phyloP scores from a whole-genome alignment of 2,888 invertebrate genomes.

The Diloba caeruleocephala region DNA sequence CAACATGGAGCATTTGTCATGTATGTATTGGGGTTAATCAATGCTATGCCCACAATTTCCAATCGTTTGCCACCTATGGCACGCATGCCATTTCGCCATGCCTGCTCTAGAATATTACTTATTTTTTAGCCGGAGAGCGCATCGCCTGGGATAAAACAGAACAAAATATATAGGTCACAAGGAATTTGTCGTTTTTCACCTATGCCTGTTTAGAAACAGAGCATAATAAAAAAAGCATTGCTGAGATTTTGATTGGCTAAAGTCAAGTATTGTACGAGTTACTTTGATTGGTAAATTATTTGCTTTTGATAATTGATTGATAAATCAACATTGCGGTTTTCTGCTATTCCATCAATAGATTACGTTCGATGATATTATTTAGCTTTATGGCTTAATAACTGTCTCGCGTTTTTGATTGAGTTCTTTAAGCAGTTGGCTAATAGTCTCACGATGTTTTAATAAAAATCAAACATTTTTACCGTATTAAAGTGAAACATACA shows the following conservation, averaged over 20 bases:
- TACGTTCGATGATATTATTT: conserved; percentile 21
- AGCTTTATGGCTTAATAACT: conserved; percentile 26
- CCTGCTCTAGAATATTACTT: too few relatives aligned
- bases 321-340: conserved; percentile 26
- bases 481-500: background rate
- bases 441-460: conserved; percentile 10
- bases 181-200: background rate
- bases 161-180: background rate
- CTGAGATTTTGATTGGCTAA: conserved; percentile 17
- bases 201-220: conserved; percentile 7
- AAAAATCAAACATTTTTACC: background rate
- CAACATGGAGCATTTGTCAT: too few relatives aligned
- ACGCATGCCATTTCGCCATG: too few relatives aligned
- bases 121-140: too few relatives aligned
- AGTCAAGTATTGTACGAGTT: conserved; percentile 8
- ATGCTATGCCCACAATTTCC: too few relatives aligned
- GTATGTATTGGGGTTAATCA: too few relatives aligned
- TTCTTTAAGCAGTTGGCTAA: conserved; percentile 3
- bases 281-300: conserved; percentile 36
- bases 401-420: conserved; percentile 22
- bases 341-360: conserved; percentile 24
- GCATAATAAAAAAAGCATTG: conserved; percentile 25
- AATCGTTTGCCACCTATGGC: too few relatives aligned
- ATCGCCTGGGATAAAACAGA: background rate
- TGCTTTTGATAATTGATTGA: conserved; percentile 37